Conservation (phyloP, 2,888 invertebrate genomes). For the Empis stercorea region DNA sequence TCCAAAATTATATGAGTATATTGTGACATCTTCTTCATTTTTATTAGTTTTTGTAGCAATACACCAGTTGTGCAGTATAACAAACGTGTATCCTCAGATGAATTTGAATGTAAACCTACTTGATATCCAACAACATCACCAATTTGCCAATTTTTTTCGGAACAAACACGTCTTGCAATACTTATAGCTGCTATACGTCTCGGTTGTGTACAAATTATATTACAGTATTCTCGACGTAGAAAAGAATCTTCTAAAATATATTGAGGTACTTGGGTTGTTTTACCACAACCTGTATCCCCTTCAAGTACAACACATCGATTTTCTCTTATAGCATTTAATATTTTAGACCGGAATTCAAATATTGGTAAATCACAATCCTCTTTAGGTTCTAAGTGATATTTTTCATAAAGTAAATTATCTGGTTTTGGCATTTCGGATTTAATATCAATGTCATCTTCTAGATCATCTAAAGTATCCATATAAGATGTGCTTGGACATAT, state of each 20-base stretch:
- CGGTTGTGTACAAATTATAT: constrained; percentile 88
- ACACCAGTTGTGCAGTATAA: constrained; percentile 84
- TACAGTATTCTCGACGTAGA: constrained; percentile 52
- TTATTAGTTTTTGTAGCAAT: constrained; percentile 62
- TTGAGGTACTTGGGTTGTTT: constrained; percentile 84
- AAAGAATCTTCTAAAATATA: constrained; percentile 74
- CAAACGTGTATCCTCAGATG: constrained; percentile 48
- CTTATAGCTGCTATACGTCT: constrained; percentile 86
- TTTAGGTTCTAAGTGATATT: constrained; percentile 24
- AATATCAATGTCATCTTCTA: constrained; percentile 17
- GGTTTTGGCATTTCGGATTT: constrained; percentile 12
- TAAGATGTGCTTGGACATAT: constrained; percentile 7
- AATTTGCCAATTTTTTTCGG: constrained; percentile 69
- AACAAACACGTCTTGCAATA: constrained; percentile 70
- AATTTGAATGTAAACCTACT: constrained; percentile 28
- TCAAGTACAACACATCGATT: constrained; percentile 67
- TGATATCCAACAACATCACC: constrained; percentile 83
- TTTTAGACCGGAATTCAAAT: constrained; percentile 37
- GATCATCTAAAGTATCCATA: constrained; percentile 25
- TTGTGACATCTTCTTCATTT: constrained; percentile 52
- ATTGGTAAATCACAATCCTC: constrained; percentile 28
- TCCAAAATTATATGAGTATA: constrained; percentile 86
- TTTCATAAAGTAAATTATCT: constrained; percentile 24
- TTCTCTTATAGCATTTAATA: constrained; percentile 47
- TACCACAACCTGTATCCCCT: constrained; percentile 92